Conservation (phyloP, 2,888 invertebrate genomes). For the Amitus sp. region DNA sequence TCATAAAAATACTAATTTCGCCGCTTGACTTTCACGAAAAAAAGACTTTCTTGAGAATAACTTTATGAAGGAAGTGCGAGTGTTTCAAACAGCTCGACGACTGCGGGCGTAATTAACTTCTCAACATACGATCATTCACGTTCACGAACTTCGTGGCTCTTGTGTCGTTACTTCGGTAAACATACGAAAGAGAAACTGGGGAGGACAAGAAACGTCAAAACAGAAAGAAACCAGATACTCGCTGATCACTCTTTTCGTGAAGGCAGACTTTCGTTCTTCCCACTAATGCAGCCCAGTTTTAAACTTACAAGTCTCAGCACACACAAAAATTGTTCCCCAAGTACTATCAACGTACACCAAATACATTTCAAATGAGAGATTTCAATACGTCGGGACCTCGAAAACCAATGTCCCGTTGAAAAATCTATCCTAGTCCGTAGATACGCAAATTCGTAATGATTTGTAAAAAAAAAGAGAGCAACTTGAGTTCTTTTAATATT, state of each 20-base stretch:
- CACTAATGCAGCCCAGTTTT: not conserved
- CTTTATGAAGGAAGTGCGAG: constrained; percentile 13
- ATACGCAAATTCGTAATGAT: no score
- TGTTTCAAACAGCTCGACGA: constrained; percentile 18
- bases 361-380: not conserved
- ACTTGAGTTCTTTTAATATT: no score
- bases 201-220: constrained; percentile 11
- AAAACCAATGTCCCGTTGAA: no score
- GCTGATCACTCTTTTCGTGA: not conserved
- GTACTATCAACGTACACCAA: not conserved
- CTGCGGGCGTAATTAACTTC: constrained; percentile 34
- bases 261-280: not conserved
- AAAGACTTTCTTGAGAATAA: constrained; percentile 11
- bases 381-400: no score
- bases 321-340: no score
- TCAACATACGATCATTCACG: constrained; percentile 29
- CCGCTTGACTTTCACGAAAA: no score
- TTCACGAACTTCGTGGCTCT: constrained; percentile 16
- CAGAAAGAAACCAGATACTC: constrained; percentile 7
- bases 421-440: no score
- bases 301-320: not conserved
- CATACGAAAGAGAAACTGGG: constrained; percentile 16
- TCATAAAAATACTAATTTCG: no score
- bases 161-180: constrained; percentile 27
- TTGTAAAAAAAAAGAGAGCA: no score